Base-by-base conservation (phyloP, 2,797 vertebrate species). In the Tiaroga cobitis region DNA sequence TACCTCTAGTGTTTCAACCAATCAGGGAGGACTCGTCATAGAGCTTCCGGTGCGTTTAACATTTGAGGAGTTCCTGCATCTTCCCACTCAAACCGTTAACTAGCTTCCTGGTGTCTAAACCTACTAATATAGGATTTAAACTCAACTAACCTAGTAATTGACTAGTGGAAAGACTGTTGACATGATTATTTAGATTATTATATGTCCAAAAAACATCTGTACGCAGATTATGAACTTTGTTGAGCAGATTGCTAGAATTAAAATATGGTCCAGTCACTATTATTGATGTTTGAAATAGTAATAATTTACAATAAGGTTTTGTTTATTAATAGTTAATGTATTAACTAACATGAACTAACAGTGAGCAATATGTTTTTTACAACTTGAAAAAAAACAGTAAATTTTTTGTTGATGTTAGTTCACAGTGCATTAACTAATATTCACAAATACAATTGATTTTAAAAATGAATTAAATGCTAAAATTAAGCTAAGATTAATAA, bases 101-200 rank as follows among this genome's bases (percentile, higher is more conserved):
- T 88, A 80, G 80, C 86, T 49, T 80, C 77, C 75, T 61, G 77
- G 85, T 88, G 43, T 49, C 59, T 81, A 79, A 81, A 68, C 81
- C 83, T 34, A 88, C 72, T 88, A 86, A 75, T 79, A 65, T 86
- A 86, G 74, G 26, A 29, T 54, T 39, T 76, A 54, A 81, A 78
- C 67, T 63, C 5, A 26, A 81, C 65, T 87, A 88, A 87, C 79
- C 34, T 80, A 85, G 82, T 46, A 32, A 82, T 3, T 16, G n/a
- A 73, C 19, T 21, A 59, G 41, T 73, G 39, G 49, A 63, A 37
- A 15, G 7, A 37, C 56, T 80, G 32, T 39, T 59, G 34, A 61
- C n/a, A 41, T 10, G 19, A 5, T 54, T 29, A 2, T 67, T 41
- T 49, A 73, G 34, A 54, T 51, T 10, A 54, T n/a, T 34, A 15